Evolutionary conservation across 2,888 invertebrate genomes (phyloP).

Genomic region (Nudaria mundana): DNA sequence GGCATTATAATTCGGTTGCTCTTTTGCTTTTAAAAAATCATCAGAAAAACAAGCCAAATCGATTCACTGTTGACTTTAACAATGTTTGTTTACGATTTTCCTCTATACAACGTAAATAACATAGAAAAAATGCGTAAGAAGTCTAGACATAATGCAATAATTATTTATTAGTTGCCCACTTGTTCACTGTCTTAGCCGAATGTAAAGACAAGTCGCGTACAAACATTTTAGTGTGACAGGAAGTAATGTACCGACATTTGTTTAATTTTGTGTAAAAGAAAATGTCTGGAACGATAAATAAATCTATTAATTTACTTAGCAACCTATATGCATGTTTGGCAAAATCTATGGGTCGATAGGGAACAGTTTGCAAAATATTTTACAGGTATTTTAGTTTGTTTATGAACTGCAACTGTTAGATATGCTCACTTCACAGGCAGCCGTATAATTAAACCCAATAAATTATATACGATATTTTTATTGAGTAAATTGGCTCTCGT

Average conservation of each 20-base stretch:
- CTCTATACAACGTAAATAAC: neutral
- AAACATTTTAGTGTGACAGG: slow-evolving; percentile 43
- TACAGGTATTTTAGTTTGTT: slow-evolving; percentile 68
- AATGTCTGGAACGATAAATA: slow-evolving; percentile 56
- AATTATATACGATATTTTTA: slow-evolving; percentile 78
- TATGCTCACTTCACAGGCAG: slow-evolving; percentile 60
- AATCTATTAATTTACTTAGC: slow-evolving; percentile 53
- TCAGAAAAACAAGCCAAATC: too few relatives aligned
- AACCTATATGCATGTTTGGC: slow-evolving; percentile 53
- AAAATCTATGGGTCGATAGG: slow-evolving; percentile 46
- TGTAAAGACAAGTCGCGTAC: slow-evolving; percentile 35
- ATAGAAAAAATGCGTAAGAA: neutral
- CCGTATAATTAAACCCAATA: slow-evolving; percentile 72
- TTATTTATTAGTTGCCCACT: slow-evolving; percentile 1
- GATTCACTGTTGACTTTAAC: neutral
- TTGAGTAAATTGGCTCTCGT: slow-evolving; percentile 67
- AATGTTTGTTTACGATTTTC: slow-evolving; percentile 1
- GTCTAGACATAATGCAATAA: slow-evolving; percentile 1
- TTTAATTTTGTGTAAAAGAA: slow-evolving; percentile 48
- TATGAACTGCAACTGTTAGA: slow-evolving; percentile 74
- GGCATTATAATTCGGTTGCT: too few relatives aligned
- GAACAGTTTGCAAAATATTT: slow-evolving; percentile 59
- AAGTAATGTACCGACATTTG: slow-evolving; percentile 48
- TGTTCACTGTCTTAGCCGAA: slow-evolving; percentile 32
- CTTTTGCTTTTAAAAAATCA: too few relatives aligned